Base-by-base conservation (phyloP, 2,113 vertebrate genomes). In the Vulpes lagopus region DNA sequence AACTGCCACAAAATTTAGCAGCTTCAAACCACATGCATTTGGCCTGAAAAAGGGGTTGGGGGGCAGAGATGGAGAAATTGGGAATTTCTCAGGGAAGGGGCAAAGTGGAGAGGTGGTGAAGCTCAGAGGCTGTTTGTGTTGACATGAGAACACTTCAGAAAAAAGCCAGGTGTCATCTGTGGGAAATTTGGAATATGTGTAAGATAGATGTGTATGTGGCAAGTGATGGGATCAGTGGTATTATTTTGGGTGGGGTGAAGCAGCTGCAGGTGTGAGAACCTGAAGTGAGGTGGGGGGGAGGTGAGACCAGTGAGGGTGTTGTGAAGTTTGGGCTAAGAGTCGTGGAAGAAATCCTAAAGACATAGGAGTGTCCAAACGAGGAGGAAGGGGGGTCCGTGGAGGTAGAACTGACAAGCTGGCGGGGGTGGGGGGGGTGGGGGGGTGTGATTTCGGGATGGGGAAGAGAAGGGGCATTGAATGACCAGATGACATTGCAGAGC, bases 391-490 rank as follows among this genome's bases (percentile, higher is more conserved):
- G 16, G 65, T 16, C 16, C 0, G 62, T 32, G 23, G 32, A 35
- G 38, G 23, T 5, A 32, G 2, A 12, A 12, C 1, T 19, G 62
- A 32, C 17, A 0, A 15, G 7, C 43, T 43, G 43, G 7, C 1
- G 43, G 43, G 7, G 5, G 43, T 43, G 43, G 5, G 43, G 43
- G 43, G 43, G 43, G 43, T 6, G 43, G 4, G 43, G 43, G 43
- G 43, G 43, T 5, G 43, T 8, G 71, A 1, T 0, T 2, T 38
- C 1, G 3, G n/a, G 22, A 0, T 4, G 0, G 10, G 57, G 14
- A 8, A 35, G n/a, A 57, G 74, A 32, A n/a, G 23, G 3, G 51
- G 20, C 6, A 5, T 11, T 11, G 5, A 8, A 19, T 4, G 23
- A 32, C 8, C 15, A 38, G 30, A 55, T 8, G 67, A 55, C 57